A percentile compares a stretch with the other conserved stretches of the same genome.
These are phyloP conservation scores for Burhinus bistriatus DNA, from an alignment of 2,113 vertebrate species.

Conservation along the genomic window DNA sequence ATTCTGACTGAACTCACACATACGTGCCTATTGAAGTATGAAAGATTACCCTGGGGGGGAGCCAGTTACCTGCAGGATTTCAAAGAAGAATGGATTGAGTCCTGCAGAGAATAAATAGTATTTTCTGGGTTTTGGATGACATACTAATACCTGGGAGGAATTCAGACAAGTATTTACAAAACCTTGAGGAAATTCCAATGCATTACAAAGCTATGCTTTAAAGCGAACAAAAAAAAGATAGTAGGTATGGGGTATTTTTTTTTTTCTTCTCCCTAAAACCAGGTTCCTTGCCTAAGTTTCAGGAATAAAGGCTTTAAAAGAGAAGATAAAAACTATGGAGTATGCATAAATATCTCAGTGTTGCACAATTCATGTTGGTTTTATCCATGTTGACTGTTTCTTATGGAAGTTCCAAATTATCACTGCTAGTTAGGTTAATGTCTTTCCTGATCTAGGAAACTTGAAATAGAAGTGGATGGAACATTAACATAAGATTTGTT, in stretches of 20 bases:
- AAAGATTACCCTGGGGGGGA: conserved; percentile 41
- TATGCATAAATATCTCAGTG: background rate
- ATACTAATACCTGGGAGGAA: conserved; percentile 42
- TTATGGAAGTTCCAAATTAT: background rate
- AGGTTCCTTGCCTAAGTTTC: background rate
- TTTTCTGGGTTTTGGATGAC: conserved; percentile 54
- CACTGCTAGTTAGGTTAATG: background rate
- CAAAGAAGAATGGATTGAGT: conserved; percentile 20
- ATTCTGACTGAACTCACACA: conserved; percentile 28
- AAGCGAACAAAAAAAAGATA: background rate
- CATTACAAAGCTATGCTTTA: background rate
- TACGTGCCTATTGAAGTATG: background rate
- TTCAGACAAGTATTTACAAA: conserved; percentile 53
- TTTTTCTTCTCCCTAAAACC: background rate
- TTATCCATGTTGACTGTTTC: background rate
- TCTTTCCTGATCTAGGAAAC: background rate
- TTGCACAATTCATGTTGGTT: background rate
- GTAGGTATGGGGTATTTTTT: background rate
- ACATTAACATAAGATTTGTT: background rate
- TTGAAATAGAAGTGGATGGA: background rate
- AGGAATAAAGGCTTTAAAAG: background rate
- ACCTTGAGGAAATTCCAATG: conserved; percentile 29
- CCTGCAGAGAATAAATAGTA: conserved; percentile 56
- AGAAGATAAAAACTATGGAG: background rate
- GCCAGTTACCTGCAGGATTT: conserved; percentile 52